Evolutionary conservation across 2,113 vertebrate species (phyloP).

Genomic region (Etheostoma cragini): DNA sequence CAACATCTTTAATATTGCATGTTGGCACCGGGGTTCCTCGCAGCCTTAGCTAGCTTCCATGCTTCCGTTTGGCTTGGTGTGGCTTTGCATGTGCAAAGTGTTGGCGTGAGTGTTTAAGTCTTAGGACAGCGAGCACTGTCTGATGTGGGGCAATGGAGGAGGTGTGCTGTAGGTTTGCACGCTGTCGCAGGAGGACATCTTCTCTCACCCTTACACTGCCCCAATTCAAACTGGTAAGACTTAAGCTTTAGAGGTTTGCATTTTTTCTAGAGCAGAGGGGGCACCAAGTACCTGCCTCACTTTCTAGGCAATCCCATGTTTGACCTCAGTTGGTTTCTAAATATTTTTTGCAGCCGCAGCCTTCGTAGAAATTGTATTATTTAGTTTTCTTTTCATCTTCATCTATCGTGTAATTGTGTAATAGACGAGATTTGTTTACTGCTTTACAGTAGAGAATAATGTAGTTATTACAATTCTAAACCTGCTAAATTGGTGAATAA

Average conservation of each 20-base stretch:
- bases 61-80: constrained; percentile 12
- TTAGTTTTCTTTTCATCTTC: too few relatives aligned
- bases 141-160: constrained; percentile 59
- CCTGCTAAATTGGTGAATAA: background rate
- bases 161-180: constrained; percentile 50
- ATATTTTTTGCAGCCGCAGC: background rate
- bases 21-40: constrained; percentile 43
- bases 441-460: too few relatives aligned
- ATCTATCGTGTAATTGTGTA: too few relatives aligned
- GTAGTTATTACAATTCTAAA: too few relatives aligned
- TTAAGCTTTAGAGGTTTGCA: constrained; percentile 1
- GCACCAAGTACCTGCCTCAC: too few relatives aligned
- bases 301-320: background rate
- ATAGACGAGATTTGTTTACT: too few relatives aligned
- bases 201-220: constrained; percentile 54
- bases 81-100: background rate
- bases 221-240: constrained; percentile 66
- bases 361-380: too few relatives aligned
- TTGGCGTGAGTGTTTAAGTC: background rate
- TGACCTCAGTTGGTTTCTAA: background rate
- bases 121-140: background rate
- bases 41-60: constrained; percentile 12
- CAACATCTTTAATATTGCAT: constrained; percentile 77
- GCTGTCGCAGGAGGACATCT: constrained; percentile 66
- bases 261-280: background rate